Evolutionary conservation across 2,888 invertebrate genomes (phyloP), one percentile per base, ranked within the genome.

Genomic region (Scaptomyza parva): DNA sequence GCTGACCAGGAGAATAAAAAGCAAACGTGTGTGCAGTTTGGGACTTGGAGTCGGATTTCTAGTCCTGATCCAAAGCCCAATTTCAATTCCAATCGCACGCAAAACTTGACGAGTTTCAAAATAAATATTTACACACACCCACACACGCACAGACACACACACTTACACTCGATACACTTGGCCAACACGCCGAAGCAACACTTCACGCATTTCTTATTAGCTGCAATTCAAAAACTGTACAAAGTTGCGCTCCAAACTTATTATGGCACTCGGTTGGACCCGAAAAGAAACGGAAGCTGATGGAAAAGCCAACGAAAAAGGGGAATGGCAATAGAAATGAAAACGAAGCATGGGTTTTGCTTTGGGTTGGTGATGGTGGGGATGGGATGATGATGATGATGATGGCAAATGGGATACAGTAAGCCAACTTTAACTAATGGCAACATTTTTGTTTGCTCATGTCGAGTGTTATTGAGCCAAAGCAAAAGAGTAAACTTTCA

Each of bases 191-290:
- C 48, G 62, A 17, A 40, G 73, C 62, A 81, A 81, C 82, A 84
- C 81, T 78, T 72, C 68, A 86, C 87, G 87, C 87, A 82, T 82
- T 86, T 81, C 78, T 78, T 84, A 82, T 82, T 78, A 81, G 81
- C 85, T 61, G 77, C 75, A 71, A 64, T 77, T 74, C 47, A 62
- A 63, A 78, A 68, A 61, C 70, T 68, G 64, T 41, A 50, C 50
- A 78, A 71, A 82, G 69, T 65, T 69, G 57, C 43, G 68, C 59
- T 65, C 41, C 47, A 82, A 76, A 79, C 79, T 85, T 79, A 82
- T 78, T 85, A 68, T 65, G 60, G 58, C 45, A 51, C 53, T 53
- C 62, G 66, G 43, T 55, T 30, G 54, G 50, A 53, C 45, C 53
- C 14, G 11, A 70, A 51, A 39, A 14, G 44, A 50, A 68, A 33